Percentiles rank a stretch among this genome's conserved stretches.
phyloP scores from a whole-genome alignment of 2,888 invertebrate genomes.

The Macrophya annulata region DNA sequence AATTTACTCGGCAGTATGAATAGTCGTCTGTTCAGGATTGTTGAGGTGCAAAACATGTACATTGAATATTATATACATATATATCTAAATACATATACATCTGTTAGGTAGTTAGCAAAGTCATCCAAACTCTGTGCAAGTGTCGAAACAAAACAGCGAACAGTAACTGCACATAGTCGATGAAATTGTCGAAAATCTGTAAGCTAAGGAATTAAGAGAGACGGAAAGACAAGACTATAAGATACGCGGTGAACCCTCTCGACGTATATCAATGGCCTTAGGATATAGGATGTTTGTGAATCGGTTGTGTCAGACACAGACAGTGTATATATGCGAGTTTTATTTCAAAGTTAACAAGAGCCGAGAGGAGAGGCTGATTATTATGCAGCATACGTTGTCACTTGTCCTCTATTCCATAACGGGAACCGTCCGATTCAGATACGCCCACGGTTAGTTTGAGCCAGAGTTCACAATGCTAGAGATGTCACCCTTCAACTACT shows the following conservation, averaged over 20 bases:
- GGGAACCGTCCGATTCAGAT: constrained; percentile 75
- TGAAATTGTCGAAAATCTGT: not conserved
- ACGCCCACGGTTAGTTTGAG: constrained; percentile 70
- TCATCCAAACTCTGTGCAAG: constrained; percentile 24
- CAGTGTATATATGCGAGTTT: constrained; percentile 65
- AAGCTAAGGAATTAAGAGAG: not conserved
- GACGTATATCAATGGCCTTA: not conserved
- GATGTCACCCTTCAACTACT: constrained; percentile 69
- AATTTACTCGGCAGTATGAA: constrained; percentile 40
- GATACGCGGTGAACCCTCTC: not conserved
- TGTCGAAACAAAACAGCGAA: constrained; percentile 1
- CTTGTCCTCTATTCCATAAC: constrained; percentile 73
- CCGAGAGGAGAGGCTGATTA: constrained; percentile 69
- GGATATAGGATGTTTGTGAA: constrained; percentile 35
- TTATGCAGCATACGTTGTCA: constrained; percentile 75
- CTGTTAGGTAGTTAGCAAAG: constrained; percentile 43
- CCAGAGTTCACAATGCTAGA: constrained; percentile 73
- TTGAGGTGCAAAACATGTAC: constrained; percentile 27
- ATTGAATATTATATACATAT: not conserved
- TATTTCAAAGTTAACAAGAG: constrained; percentile 70
- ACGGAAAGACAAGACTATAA: not conserved
- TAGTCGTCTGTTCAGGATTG: constrained; percentile 44
- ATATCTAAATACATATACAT: too few species aligned
- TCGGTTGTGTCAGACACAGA: constrained; percentile 68
- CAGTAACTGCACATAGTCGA: not conserved